Conservation (phyloP, 2,888 invertebrate genomes). For the Pinctada fucata region DNA sequence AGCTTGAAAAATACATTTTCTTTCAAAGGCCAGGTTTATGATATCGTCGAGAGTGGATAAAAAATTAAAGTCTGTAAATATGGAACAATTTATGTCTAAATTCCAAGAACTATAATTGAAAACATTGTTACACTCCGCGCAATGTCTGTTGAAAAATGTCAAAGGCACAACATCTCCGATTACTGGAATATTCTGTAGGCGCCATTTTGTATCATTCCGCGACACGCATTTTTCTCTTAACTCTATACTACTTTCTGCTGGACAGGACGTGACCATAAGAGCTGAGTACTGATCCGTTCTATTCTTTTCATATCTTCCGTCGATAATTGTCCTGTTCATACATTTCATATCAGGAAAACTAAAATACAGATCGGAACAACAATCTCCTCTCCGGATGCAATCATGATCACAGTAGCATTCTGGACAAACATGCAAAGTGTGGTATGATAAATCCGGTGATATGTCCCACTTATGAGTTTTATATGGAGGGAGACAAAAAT, state of each 20-base stretch:
- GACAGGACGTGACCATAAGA: constrained; percentile 7
- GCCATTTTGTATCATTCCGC: not conserved
- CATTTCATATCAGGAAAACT: not conserved
- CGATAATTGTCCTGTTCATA: not conserved
- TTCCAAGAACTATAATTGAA: not conserved
- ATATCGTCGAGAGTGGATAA: constrained; percentile 9
- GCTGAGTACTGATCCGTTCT: too few species aligned
- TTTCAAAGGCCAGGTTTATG: not conserved
- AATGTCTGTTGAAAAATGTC: not conserved
- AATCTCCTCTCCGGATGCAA: constrained; percentile 4
- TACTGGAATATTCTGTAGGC: not conserved
- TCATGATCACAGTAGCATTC: not conserved
- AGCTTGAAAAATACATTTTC: not conserved
- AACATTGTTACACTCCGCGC: constrained; percentile 9
- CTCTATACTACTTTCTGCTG: not conserved
- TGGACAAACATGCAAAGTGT: not conserved
- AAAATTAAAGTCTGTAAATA: constrained; percentile 20
- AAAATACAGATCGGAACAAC: constrained; percentile 3
- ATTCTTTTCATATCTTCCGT: not conserved
- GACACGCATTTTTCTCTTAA: not conserved
- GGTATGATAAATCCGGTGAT: not conserved
- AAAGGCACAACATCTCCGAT: not conserved
- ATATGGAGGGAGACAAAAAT: too few species aligned
- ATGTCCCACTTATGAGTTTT: not conserved
- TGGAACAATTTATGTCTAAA: not conserved